Evolutionary conservation across 1,140 invertebrate species (phyloP).

Genomic region (Drosophila pectinifera): DNA sequence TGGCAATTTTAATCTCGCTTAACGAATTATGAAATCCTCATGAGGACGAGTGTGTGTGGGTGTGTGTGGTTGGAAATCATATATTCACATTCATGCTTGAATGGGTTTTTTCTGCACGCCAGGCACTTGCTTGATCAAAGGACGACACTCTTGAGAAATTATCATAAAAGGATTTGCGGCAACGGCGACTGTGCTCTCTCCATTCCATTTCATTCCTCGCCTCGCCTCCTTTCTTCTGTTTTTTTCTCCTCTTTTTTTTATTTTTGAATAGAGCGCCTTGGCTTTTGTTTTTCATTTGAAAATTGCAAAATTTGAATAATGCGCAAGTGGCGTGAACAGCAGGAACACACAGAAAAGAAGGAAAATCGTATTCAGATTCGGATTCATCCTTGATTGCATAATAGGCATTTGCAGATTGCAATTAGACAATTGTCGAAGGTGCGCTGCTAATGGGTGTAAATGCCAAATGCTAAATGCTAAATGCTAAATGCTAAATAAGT

Average conservation of each 20-base stretch:
- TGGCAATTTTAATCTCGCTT: constrained; percentile 81
- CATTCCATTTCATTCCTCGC: constrained; percentile 34
- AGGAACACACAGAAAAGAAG: neutral
- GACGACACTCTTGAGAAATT: constrained; percentile 84
- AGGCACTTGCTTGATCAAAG: constrained; percentile 83
- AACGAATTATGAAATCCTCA: constrained; percentile 82
- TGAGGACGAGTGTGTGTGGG: constrained; percentile 43
- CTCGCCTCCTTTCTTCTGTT: constrained; percentile 10
- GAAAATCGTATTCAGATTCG: constrained; percentile 21
- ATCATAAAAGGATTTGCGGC: constrained; percentile 83
- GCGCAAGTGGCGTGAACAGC: constrained; percentile 77
- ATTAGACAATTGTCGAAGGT: constrained; percentile 65
- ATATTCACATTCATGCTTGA: constrained; percentile 84
- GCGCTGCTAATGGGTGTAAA: constrained; percentile 65
- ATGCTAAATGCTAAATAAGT: constrained; percentile 75
- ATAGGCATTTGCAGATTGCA: constrained; percentile 72
- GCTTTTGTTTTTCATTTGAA: constrained; percentile 73
- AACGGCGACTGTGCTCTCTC: constrained; percentile 38
- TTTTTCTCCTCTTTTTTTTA: neutral
- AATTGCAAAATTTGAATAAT: constrained; percentile 84
- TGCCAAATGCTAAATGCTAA: constrained; percentile 56
- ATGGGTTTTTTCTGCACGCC: constrained; percentile 74
- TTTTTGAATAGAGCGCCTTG: constrained; percentile 69
- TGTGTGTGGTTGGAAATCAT: constrained; percentile 73
- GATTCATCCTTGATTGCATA: constrained; percentile 63